phyloP scores from a whole-genome alignment of 2,113 vertebrate genomes.

The Meriones unguiculatus region DNA sequence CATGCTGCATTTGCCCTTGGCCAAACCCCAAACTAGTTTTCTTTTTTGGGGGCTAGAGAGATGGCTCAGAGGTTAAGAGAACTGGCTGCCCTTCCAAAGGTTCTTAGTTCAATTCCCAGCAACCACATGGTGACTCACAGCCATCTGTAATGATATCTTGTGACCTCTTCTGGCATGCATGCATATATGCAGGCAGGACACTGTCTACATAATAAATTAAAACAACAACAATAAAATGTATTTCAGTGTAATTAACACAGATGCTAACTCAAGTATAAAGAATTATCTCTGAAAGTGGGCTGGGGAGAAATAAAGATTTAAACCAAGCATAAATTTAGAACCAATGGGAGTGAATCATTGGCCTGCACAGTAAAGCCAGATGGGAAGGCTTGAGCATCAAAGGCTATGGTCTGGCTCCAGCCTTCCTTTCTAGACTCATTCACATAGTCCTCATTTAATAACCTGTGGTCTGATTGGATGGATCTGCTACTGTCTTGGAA shows the following conservation, averaged over 20 bases:
- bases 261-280: background rate
- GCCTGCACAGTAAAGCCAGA: background rate
- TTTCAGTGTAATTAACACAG: background rate
- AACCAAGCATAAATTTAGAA: slow-evolving; percentile 1
- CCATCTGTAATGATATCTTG: no score
- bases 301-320: slow-evolving; percentile 19
- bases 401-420: background rate
- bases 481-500: background rate
- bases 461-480: background rate
- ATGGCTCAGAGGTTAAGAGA: no score
- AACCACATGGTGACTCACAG: no score
- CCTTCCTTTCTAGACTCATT: background rate
- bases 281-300: background rate
- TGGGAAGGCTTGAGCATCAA: background rate
- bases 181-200: no score
- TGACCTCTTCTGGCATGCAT: no score
- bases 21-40: background rate
- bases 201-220: no score
- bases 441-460: background rate
- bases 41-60: background rate
- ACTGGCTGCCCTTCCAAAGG: no score
- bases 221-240: background rate
- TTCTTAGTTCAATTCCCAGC: no score
- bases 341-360: background rate
- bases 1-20: background rate